phyloP scores from a whole-genome alignment of 2,113 vertebrate species.

The Malurus melanocephalus region DNA sequence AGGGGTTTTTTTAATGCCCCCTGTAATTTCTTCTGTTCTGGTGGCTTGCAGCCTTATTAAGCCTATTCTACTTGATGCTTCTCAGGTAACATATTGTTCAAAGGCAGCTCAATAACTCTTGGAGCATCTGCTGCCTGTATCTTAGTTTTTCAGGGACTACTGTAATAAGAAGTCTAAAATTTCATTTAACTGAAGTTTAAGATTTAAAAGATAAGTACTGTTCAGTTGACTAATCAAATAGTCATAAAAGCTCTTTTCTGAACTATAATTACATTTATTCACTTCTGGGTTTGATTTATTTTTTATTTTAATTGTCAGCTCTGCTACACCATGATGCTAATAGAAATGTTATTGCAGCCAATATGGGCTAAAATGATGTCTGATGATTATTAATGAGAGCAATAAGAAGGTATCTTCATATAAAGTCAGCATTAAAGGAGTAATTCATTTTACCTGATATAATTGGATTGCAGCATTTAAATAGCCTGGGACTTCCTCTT shows the following conservation, averaged over 20 bases:
- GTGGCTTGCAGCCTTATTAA: neutral
- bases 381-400: slow-evolving; percentile 95
- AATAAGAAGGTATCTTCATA: slow-evolving; percentile 92
- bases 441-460: slow-evolving; percentile 84
- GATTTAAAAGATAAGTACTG: slow-evolving; percentile 66
- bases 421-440: slow-evolving; percentile 90
- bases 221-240: slow-evolving; percentile 80
- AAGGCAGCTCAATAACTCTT: neutral
- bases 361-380: slow-evolving; percentile 82
- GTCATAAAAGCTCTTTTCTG: slow-evolving; percentile 80
- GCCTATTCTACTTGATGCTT: neutral
- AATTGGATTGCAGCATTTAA: slow-evolving; percentile 86
- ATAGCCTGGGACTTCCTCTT: slow-evolving; percentile 81
- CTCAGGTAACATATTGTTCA: neutral
- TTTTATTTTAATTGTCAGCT: slow-evolving; percentile 83
- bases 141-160: slow-evolving; percentile 6
- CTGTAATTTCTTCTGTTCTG: neutral
- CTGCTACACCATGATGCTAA: slow-evolving; percentile 77
- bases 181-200: slow-evolving; percentile 54
- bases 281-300: slow-evolving; percentile 78
- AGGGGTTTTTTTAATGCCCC: fast-evolving
- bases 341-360: slow-evolving; percentile 89
- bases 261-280: slow-evolving; percentile 79
- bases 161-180: slow-evolving; percentile 9
- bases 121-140: neutral